Conservation (phyloP, 2,797 vertebrate species). For the Dromococcyx pavoninus region DNA sequence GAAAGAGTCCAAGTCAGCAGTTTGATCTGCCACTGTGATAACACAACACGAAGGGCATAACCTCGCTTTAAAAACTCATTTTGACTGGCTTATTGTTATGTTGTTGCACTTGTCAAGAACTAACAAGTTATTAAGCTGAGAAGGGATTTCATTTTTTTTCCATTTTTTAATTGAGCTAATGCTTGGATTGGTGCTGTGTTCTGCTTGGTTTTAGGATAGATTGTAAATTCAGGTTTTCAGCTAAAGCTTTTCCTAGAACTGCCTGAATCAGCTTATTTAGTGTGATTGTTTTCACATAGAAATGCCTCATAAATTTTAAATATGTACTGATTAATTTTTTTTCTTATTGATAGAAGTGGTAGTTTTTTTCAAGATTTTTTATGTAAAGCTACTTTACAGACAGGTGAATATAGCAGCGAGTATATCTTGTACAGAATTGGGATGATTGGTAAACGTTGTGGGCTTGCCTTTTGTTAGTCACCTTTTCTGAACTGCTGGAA, state of each 20-base stretch:
- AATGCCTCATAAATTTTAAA: slow-evolving; percentile 20
- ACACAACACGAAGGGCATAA: slow-evolving; percentile 69
- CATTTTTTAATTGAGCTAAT: slow-evolving; percentile 65
- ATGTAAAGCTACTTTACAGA: background rate
- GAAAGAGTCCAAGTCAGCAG: slow-evolving; percentile 69
- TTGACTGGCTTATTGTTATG: slow-evolving; percentile 67
- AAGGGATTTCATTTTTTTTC: slow-evolving; percentile 17
- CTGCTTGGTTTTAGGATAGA: slow-evolving; percentile 21
- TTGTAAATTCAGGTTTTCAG: slow-evolving; percentile 35
- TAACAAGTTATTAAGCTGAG: slow-evolving; percentile 64
- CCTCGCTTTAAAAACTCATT: slow-evolving; percentile 71
- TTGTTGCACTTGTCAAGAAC: slow-evolving; percentile 64
- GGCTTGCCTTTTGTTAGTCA: background rate
- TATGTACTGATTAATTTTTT: slow-evolving; percentile 13
- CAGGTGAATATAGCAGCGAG: background rate
- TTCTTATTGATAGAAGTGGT: background rate
- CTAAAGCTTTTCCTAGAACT: slow-evolving; percentile 32
- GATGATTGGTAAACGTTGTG: background rate
- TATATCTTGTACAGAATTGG: background rate
- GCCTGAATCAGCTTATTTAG: slow-evolving; percentile 38
- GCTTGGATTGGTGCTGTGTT: slow-evolving; percentile 11
- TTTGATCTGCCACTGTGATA: slow-evolving; percentile 64
- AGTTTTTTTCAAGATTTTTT: background rate
- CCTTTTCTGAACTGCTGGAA: background rate
- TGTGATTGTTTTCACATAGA: background rate